A percentile compares a stretch with the other conserved stretches of the same genome.
Conservation (phyloP, 2,888 invertebrate species). For the Saturnia japonica region DNA sequence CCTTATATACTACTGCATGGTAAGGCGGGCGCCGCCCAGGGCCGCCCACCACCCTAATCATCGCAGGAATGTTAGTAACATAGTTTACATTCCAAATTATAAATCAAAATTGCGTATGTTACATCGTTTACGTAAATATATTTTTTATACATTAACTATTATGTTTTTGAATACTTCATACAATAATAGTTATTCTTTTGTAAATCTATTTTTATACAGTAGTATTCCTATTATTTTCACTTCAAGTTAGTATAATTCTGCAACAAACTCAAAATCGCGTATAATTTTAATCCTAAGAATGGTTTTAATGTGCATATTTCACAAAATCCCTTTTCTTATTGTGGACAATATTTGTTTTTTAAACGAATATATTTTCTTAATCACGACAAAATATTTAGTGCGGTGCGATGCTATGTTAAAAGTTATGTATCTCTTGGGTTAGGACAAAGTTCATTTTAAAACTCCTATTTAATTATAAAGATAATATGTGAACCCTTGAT, state of each 20-base stretch:
- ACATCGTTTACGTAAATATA: not conserved
- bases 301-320: not conserved
- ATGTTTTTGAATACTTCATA: not conserved
- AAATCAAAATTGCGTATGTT: conserved; percentile 50
- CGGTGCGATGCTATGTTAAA: too few species aligned
- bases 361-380: too few species aligned
- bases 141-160: not conserved
- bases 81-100: conserved; percentile 72
- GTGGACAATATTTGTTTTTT: too few species aligned
- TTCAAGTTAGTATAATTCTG: not conserved
- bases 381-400: too few species aligned
- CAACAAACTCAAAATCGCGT: not conserved
- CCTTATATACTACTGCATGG: conserved; percentile 65
- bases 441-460: too few species aligned
- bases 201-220: too few species aligned
- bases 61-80: conserved; percentile 60
- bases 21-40: conserved; percentile 51
- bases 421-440: too few species aligned
- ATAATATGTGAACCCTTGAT: too few species aligned
- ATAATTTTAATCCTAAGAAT: not conserved
- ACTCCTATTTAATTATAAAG: too few species aligned
- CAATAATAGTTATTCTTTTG: too few species aligned
- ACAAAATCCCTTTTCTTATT: too few species aligned
- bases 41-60: conserved; percentile 73
- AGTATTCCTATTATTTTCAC: not conserved